A percentile compares a stretch with the other conserved stretches of the same genome.
Conservation (phyloP, 1,140 invertebrate species). For the Drosophila azteca region DNA sequence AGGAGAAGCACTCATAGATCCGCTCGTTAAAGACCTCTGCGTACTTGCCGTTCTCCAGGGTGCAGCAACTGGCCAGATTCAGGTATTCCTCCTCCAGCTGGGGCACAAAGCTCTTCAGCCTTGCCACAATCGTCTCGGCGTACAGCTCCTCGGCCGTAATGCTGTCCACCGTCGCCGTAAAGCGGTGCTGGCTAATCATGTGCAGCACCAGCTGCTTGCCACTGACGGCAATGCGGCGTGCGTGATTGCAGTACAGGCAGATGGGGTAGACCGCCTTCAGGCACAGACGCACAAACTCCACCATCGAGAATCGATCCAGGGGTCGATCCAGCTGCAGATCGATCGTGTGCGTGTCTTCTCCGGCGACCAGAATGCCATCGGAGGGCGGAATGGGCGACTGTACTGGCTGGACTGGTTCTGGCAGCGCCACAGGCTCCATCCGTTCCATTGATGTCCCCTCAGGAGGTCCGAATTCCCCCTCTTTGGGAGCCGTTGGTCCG, state of each 20-base stretch:
- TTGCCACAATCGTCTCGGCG: slow-evolving; percentile 88
- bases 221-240: slow-evolving; percentile 91
- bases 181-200: slow-evolving; percentile 90
- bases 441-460: background rate
- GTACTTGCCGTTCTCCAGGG: slow-evolving; percentile 76
- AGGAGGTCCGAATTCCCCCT: background rate
- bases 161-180: slow-evolving; percentile 88
- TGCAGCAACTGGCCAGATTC: slow-evolving; percentile 89
- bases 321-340: slow-evolving; percentile 90
- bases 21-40: slow-evolving; percentile 83
- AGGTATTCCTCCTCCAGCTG: slow-evolving; percentile 87
- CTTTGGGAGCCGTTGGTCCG: slow-evolving; percentile 5
- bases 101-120: slow-evolving; percentile 87
- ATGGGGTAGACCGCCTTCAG: slow-evolving; percentile 87
- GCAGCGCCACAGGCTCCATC: background rate
- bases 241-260: slow-evolving; percentile 93
- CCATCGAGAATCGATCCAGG: slow-evolving; percentile 89
- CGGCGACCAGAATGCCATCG: slow-evolving; percentile 84
- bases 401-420: background rate
- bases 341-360: slow-evolving; percentile 87
- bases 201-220: slow-evolving; percentile 91
- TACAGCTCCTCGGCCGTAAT: slow-evolving; percentile 89
- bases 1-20: slow-evolving; percentile 93
- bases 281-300: slow-evolving; percentile 89
- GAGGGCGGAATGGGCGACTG: slow-evolving; percentile 20